A percentile compares a stretch with the other conserved stretches of the same genome.
Evolutionary conservation across 2,888 invertebrate species (phyloP).

Genomic region (Leptothorax acervorum): DNA sequence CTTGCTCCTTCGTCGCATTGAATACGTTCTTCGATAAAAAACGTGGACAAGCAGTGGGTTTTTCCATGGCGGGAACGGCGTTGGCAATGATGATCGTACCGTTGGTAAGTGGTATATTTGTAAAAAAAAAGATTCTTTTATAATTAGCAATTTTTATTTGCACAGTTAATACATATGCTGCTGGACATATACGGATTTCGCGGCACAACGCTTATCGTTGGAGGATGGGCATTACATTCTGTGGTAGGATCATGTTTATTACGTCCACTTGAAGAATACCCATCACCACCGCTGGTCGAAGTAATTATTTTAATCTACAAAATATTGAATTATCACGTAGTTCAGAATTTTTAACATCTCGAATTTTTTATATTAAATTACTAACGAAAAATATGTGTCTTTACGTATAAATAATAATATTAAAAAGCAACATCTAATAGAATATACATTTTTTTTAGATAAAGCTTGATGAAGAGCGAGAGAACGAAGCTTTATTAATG

Average conservation of each 20-base stretch:
- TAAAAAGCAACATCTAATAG: neutral
- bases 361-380: slow-evolving; percentile 29
- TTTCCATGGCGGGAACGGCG: slow-evolving; percentile 93
- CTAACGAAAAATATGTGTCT: neutral
- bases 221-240: slow-evolving; percentile 86
- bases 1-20: slow-evolving; percentile 92
- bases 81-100: slow-evolving; percentile 93
- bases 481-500: slow-evolving; percentile 53
- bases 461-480: slow-evolving; percentile 23
- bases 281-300: neutral
- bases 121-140: neutral
- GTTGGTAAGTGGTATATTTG: slow-evolving; percentile 85
- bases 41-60: slow-evolving; percentile 92
- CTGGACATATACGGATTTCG: slow-evolving; percentile 75
- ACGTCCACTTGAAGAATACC: slow-evolving; percentile 81
- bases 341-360: neutral
- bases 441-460: neutral
- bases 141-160: slow-evolving; percentile 1
- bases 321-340: neutral
- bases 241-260: slow-evolving; percentile 86
- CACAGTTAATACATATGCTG: slow-evolving; percentile 74
- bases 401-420: neutral
- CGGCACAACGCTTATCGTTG: slow-evolving; percentile 86
- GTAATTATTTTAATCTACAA: slow-evolving; percentile 22
- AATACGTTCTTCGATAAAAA: slow-evolving; percentile 92